Evolutionary conservation across 2,797 vertebrate genomes (phyloP), one percentile per base, ranked within the genome.

Genomic region (Falco peregrinus): DNA sequence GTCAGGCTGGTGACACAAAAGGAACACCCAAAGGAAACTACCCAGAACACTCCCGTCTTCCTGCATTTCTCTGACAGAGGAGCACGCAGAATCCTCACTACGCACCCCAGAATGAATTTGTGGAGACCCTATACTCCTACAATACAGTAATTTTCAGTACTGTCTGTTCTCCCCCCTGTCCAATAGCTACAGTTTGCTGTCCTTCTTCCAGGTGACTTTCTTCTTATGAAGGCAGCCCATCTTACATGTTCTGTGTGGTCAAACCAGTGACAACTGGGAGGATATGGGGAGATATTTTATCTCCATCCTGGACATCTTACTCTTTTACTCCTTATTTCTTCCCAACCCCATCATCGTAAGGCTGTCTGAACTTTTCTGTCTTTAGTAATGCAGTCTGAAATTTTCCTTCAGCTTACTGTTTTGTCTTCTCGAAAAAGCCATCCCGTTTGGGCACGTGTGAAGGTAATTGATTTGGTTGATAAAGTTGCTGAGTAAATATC

Each of bases 361-460:
- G 29, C n/a, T 65, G 29, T 13, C 39, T 68, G 39, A 37, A 29
- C 26, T 12, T 15, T 35, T 43, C 3, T 21, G 22, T 20, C 53
- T 15, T 56, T 7, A 35, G n/a, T 5, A 59, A 19, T 5, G 26
- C 33, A 60, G 47, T 1, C 43, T 15, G 88, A 84, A 47, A 47
- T 31, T 29, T 92, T 18, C 35, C 88, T 39, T 29, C 39, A 39
- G 29, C 98, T 97, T 97, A 99, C 99, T 97, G 99, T 99, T 98
- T 99, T 99, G 98, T 99, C 99, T 96, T 99, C 99, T 94, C 99
- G 98, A 98, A 99, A 99, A 92, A 99, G 99, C 99, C 99, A 99
- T 64, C 99, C 99, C 0, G 98, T 99, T 97, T 99, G 99, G 41
- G 99, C 99, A 92, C 99, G 98, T 2, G 99, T 98, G 98, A 99